Conservation (phyloP, 1,140 invertebrate species). For the Micrasema minimum region DNA sequence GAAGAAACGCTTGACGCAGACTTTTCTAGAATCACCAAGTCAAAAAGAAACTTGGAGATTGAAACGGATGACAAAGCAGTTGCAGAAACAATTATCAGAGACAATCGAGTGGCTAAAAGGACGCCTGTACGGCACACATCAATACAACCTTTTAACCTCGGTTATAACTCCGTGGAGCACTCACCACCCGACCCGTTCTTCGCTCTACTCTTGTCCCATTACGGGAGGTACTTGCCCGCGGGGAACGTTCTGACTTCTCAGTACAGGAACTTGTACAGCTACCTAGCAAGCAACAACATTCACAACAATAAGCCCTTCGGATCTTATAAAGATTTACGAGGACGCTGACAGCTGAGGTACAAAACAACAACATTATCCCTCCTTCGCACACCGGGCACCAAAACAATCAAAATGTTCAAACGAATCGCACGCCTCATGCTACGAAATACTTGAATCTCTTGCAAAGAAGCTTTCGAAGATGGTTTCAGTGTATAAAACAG, state of each 20-base stretch:
- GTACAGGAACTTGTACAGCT: slow-evolving; percentile 68
- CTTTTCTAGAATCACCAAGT: not conserved
- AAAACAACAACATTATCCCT: too few species aligned
- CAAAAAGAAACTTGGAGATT: slow-evolving; percentile 11
- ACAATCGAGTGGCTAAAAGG: slow-evolving; percentile 38
- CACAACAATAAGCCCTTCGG: slow-evolving; percentile 73
- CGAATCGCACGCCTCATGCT: too few species aligned
- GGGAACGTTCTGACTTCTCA: slow-evolving; percentile 56
- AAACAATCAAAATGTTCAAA: too few species aligned
- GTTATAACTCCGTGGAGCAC: slow-evolving; percentile 68
- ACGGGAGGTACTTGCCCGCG: slow-evolving; percentile 68
- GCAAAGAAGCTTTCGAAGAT: too few species aligned
- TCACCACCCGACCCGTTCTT: slow-evolving; percentile 68
- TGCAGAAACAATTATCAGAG: slow-evolving; percentile 21
- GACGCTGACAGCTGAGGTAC: slow-evolving; percentile 50
- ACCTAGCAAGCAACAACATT: slow-evolving; percentile 71
- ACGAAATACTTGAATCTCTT: too few species aligned
- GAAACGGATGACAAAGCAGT: slow-evolving; percentile 5
- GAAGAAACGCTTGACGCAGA: not conserved
- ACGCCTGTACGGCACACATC: slow-evolving; percentile 13
- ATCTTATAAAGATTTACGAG: slow-evolving; percentile 67
- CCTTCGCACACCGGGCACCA: too few species aligned
- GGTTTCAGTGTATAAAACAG: too few species aligned
- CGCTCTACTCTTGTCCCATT: slow-evolving; percentile 70
- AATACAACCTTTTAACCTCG: slow-evolving; percentile 20